Evolutionary conservation across 2,888 invertebrate species (phyloP).

Genomic region (Lasioglossum villosulum): DNA sequence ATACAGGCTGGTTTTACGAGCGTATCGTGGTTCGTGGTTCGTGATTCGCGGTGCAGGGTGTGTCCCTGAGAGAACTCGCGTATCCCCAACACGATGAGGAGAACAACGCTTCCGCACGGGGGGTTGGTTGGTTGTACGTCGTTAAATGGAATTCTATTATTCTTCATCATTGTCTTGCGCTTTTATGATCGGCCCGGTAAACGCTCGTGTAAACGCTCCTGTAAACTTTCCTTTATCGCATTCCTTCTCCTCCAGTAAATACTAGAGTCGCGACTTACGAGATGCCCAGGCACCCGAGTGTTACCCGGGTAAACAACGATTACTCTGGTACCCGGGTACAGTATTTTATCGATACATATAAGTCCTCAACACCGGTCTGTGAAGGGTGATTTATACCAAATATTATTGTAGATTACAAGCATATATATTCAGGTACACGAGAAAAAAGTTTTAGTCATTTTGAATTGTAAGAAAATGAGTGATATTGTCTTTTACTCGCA

Average conservation of each 20-base stretch:
- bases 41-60: slow-evolving; percentile 49
- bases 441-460: too few species aligned
- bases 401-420: too few species aligned
- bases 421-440: too few species aligned
- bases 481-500: too few species aligned
- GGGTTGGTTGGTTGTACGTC: background rate
- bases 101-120: background rate
- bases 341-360: too few species aligned
- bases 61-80: slow-evolving; percentile 26
- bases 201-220: background rate
- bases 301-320: too few species aligned
- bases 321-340: too few species aligned
- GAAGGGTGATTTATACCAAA: too few species aligned
- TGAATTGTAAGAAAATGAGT: too few species aligned
- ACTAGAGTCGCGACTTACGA: too few species aligned
- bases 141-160: slow-evolving; percentile 40
- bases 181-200: slow-evolving; percentile 32
- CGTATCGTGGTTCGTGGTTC: slow-evolving; percentile 37
- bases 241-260: background rate
- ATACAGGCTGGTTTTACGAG: slow-evolving; percentile 66
- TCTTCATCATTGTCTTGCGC: slow-evolving; percentile 33
- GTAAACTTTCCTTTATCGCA: background rate
- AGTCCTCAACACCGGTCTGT: too few species aligned
- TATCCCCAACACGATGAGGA: background rate
- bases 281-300: too few species aligned